These are phyloP conservation scores for Rutilus rutilus DNA, from an alignment of 2,113 vertebrate genomes.

Conservation along the genomic window DNA sequence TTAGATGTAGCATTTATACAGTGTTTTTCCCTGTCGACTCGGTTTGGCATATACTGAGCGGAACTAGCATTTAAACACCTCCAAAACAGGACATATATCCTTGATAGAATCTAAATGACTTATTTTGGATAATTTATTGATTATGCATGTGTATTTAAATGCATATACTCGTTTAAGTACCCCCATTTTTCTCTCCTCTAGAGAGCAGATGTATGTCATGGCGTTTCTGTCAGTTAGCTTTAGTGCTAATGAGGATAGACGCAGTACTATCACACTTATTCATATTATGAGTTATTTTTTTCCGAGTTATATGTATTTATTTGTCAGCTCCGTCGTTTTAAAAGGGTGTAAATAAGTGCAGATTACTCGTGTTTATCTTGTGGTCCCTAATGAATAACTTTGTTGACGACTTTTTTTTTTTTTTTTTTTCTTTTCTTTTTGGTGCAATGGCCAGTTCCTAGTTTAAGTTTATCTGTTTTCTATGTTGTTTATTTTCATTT, in stretches of 20 bases:
- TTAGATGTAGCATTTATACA: background rate
- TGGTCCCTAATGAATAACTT: background rate
- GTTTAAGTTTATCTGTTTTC: background rate
- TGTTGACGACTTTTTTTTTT: background rate
- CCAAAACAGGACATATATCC: background rate
- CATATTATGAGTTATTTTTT: background rate
- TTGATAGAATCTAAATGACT: background rate
- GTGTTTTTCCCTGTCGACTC: background rate
- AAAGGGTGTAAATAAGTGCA: background rate
- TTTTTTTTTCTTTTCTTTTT: background rate
- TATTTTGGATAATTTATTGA: background rate
- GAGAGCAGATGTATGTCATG: background rate
- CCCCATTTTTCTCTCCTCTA: background rate
- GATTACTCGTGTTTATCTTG: background rate
- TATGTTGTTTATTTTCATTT: background rate
- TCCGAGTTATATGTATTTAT: background rate
- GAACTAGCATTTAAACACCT: constrained; percentile 37
- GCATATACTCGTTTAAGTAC: background rate
- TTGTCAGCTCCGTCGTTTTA: background rate
- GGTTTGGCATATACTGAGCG: constrained; percentile 14
- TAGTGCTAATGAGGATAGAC: constrained; percentile 30
- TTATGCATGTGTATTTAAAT: background rate
- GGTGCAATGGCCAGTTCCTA: background rate
- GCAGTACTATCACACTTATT: background rate
- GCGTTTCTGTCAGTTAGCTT: constrained; percentile 42